These are phyloP conservation scores for Notodonta dromedarius DNA, from an alignment of 2,888 invertebrate species.

Conservation along the genomic window DNA sequence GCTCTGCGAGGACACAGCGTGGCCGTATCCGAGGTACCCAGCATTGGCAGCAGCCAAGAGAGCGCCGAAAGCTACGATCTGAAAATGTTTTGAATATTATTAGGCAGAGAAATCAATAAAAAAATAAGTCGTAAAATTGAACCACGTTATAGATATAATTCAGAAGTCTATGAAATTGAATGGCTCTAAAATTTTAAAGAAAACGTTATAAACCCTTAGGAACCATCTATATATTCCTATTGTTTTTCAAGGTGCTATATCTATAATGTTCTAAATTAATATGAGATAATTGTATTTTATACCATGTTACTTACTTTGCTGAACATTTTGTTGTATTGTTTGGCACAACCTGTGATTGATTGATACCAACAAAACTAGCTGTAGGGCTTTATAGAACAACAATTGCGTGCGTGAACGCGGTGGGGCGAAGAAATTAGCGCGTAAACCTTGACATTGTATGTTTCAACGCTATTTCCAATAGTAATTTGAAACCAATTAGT, in stretches of 20 bases:
- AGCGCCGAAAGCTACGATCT: conserved; percentile 72
- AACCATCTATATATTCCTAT: no score
- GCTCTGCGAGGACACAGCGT: conserved; percentile 67
- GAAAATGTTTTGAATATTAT: conserved; percentile 15
- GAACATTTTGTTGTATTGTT: conserved; percentile 55
- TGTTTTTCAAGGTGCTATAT: no score
- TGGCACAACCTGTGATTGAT: conserved; percentile 23
- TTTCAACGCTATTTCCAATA: conserved; percentile 7
- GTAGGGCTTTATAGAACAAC: conserved; percentile 42
- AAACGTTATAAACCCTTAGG: no score
- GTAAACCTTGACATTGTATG: conserved; percentile 36
- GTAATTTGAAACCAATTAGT: conserved; percentile 1
- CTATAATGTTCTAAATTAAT: no score
- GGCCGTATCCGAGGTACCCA: conserved; percentile 58
- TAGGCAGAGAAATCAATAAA: no score
- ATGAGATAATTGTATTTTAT: neutral
- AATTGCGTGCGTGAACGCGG: conserved; percentile 6
- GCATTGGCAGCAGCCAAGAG: conserved; percentile 74
- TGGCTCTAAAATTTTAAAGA: no score
- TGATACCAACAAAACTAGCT: conserved; percentile 52
- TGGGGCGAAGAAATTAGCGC: conserved; percentile 32
- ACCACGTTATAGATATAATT: no score
- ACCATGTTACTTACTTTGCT: conserved; percentile 60
- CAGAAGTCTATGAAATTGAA: no score
- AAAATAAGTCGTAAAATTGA: no score